Conservation (phyloP, 2,888 invertebrate species). For the Spodoptera exigua region DNA sequence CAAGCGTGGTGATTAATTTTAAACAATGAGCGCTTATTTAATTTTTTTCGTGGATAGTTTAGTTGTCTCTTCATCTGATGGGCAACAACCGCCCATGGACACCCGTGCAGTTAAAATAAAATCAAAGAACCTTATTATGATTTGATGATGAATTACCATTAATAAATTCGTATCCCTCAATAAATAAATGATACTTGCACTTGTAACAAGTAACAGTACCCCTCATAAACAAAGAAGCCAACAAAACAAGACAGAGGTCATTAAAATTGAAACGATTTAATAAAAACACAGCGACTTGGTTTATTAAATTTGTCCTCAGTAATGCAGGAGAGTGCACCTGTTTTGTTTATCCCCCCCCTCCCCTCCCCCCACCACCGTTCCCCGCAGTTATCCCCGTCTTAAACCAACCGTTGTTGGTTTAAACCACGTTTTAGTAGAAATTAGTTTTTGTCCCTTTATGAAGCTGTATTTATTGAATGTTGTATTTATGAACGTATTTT, state of each 20-base stretch:
- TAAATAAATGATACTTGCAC: not conserved
- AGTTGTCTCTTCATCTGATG: too few species aligned
- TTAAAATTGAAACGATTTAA: conserved; percentile 39
- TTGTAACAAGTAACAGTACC: too few species aligned
- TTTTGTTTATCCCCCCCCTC: conserved; percentile 36
- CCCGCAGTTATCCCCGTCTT: conserved; percentile 14
- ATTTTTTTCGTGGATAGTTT: too few species aligned
- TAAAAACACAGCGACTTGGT: conserved; percentile 19
- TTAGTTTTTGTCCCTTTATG: conserved; percentile 20
- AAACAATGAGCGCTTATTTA: too few species aligned
- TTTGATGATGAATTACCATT: too few species aligned
- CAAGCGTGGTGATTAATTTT: too few species aligned
- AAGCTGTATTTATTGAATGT: too few species aligned
- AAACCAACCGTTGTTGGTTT: conserved; percentile 33
- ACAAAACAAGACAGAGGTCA: conserved; percentile 12
- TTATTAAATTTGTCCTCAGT: conserved; percentile 50
- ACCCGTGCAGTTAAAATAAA: too few species aligned
- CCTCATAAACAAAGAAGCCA: conserved; percentile 26
- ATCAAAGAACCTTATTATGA: too few species aligned
- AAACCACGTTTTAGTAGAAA: conserved; percentile 34
- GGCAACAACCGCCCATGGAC: too few species aligned
- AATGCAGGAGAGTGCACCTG: conserved; percentile 52
- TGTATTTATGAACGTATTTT: conserved; percentile 12
- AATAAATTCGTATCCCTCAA: too few species aligned
- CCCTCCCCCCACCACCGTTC: conserved; percentile 17